Evolutionary conservation across 2,797 vertebrate genomes (phyloP).

Genomic region (Heliangelus exortis): DNA sequence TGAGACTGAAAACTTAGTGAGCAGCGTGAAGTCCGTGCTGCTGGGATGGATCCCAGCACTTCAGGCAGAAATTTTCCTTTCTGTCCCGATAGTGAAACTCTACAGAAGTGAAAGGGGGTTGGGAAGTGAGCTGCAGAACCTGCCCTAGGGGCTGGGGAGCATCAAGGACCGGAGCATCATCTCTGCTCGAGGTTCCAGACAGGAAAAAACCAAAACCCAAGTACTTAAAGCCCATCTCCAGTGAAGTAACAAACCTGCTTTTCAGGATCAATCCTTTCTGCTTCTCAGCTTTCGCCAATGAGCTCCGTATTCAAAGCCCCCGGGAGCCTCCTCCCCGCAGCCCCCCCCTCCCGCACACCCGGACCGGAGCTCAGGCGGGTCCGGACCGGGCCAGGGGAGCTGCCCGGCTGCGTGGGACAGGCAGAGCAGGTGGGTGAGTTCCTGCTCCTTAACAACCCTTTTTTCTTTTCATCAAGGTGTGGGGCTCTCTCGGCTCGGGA

Average conservation of each 20-base stretch:
- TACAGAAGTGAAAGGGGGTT: accelerated
- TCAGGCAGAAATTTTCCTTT: background rate
- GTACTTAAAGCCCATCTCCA: background rate
- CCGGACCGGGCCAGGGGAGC: too few relatives aligned
- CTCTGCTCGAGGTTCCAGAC: background rate
- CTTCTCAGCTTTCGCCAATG: conserved; percentile 32
- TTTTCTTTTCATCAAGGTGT: too few relatives aligned
- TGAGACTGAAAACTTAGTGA: background rate
- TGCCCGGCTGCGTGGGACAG: too few relatives aligned
- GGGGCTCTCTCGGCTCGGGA: too few relatives aligned
- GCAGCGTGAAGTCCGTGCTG: background rate
- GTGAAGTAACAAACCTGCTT: background rate
- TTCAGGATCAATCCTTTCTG: background rate
- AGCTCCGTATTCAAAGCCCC: background rate
- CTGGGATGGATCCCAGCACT: accelerated
- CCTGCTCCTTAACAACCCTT: too few relatives aligned
- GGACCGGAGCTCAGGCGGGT: too few relatives aligned
- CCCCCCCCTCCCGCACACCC: too few relatives aligned
- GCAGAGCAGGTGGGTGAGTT: too few relatives aligned
- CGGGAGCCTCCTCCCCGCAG: background rate
- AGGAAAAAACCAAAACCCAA: background rate
- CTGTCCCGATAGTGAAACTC: background rate
- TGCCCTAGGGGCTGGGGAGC: accelerated
- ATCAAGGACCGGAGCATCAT: background rate
- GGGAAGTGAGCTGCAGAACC: accelerated